These are phyloP conservation scores for Anoplopoma fimbria DNA, from an alignment of 2,113 vertebrate species.

Conservation along the genomic window DNA sequence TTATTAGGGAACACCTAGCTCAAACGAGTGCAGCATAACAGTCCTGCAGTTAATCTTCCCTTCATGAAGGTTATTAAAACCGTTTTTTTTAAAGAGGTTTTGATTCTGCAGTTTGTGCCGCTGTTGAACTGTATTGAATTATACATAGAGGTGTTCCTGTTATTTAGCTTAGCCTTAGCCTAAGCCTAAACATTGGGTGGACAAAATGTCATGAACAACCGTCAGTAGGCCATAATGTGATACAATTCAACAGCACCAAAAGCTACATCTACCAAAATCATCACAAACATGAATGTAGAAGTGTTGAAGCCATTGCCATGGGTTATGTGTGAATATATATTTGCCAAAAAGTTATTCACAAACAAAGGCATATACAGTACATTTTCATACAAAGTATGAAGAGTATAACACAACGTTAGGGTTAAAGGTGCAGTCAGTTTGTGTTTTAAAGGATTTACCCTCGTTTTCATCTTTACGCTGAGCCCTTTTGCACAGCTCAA, in stretches of 20 bases:
- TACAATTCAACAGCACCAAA: background rate
- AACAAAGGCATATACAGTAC: background rate
- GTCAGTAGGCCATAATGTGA: background rate
- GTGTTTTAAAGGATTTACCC: background rate
- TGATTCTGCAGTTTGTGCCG: no score
- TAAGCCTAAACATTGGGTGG: no score
- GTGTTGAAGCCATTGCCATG: background rate
- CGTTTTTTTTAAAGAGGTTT: no score
- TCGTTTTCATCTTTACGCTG: background rate
- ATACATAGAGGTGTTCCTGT: no score
- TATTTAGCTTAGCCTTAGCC: no score
- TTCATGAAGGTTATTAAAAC: no score
- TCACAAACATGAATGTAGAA: background rate
- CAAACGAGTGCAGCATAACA: background rate
- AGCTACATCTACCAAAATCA: background rate
- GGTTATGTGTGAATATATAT: background rate
- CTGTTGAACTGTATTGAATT: no score
- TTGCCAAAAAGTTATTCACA: background rate
- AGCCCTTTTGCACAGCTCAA: background rate
- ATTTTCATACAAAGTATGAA: background rate
- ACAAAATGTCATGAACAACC: no score
- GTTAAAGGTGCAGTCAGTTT: background rate
- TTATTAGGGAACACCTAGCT: background rate
- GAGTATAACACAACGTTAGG: background rate
- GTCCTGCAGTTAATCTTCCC: background rate